phyloP scores from a whole-genome alignment of 2,797 vertebrate species.

The Xenops minutus region DNA sequence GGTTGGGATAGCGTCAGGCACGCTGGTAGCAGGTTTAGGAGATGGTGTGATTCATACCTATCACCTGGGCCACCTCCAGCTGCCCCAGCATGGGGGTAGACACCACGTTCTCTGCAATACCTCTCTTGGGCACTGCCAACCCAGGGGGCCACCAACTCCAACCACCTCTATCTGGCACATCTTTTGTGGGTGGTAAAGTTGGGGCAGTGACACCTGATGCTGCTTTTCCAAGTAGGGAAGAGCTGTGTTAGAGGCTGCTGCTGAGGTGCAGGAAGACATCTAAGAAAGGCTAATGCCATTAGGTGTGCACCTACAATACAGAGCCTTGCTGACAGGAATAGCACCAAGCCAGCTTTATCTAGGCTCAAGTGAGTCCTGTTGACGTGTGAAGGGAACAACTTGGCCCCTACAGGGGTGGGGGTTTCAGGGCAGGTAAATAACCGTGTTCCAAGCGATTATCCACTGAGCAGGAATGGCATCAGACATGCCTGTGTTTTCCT shows the following conservation, averaged over 20 bases:
- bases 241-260: not conserved
- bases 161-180: not conserved
- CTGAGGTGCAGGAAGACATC: not conserved
- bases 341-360: not conserved
- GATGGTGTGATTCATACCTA: not conserved
- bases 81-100: not conserved
- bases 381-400: not conserved
- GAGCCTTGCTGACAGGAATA: not conserved
- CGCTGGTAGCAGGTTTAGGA: not conserved
- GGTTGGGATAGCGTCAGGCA: rapidly evolving
- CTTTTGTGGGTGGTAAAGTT: not conserved
- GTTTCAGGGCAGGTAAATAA: not conserved
- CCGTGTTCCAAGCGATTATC: not conserved
- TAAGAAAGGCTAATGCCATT: constrained; percentile 2
- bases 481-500: not conserved
- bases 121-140: not conserved
- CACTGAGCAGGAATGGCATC: not conserved
- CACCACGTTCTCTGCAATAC: not conserved
- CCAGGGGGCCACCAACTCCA: rapidly evolving
- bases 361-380: not conserved
- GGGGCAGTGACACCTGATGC: not conserved
- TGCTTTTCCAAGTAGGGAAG: not conserved
- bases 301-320: rapidly evolving
- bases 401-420: not conserved
- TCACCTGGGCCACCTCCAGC: not conserved